Base-by-base conservation (phyloP, 2,797 vertebrate species). In the Pseudopleuronectes americanus region DNA sequence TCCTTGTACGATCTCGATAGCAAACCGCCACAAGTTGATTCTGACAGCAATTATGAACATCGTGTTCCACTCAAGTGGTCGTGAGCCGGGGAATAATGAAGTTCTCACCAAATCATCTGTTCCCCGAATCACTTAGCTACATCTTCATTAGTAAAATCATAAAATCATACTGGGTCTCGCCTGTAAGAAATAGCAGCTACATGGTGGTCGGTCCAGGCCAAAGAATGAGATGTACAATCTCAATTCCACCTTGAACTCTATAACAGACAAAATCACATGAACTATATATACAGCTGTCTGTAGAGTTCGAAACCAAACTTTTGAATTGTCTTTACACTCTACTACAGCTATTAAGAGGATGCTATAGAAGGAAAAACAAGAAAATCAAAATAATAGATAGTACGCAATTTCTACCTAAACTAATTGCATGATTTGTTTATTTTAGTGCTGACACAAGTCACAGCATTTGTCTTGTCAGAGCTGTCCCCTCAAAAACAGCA, bases 31-130 rank as follows among this genome's bases (percentile, higher is more conserved):
- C 81, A 36, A 83, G 84, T 89, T 80, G 75, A 82, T 83, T 87
- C 83, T 84, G 87, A 87, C 87, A 84, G 89, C 87, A 83, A 86
- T 92, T 90, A 90, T 86, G 80, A 83, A 87, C 77, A 88, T 84
- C 38, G 60, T 77, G 87, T 86, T 87, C 69, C 79, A 80, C 85
- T 88, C 83, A 87, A 88, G 84, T 72, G 84, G 75, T 53, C 49
- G 31, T 60, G 85, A 90, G 85, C 60, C 0, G 8, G 45, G 22
- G 70, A 83, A 85, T 90, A 89, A 91, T 89, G 85, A 86, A 80
- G 78, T 86, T 81, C 84, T 87, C 83, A 77, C 78, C 77, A 63
- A 85, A 89, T 89, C 85, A 86, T 87, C 85, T 84, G 80, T 85
- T 84, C 71, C 74, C 54, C 64, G 76, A 86, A 84, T 86, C 82